Conservation (phyloP, 2,113 vertebrate genomes). For the Galbula dea region DNA sequence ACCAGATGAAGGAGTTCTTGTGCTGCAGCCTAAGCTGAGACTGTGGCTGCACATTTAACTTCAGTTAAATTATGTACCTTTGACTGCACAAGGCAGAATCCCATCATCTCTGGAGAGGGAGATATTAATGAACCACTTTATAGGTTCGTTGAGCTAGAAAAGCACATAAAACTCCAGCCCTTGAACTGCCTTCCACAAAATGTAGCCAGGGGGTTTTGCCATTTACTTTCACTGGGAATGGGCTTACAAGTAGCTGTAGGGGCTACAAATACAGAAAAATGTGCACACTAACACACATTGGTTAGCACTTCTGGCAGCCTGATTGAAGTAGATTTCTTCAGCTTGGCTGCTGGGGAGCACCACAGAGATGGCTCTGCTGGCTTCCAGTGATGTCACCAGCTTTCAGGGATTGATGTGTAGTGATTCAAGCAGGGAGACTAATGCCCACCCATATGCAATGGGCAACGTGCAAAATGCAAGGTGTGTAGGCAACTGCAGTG, state of each 20-base stretch:
- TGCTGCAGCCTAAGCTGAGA: neutral
- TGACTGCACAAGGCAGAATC: neutral
- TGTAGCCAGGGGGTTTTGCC: neutral
- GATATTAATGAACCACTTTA: neutral
- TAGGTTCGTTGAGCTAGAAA: neutral
- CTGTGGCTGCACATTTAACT: neutral
- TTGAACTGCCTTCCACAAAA: neutral
- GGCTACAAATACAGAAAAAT: neutral
- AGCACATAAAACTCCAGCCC: neutral
- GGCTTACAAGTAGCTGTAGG: neutral
- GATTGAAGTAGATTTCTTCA: neutral
- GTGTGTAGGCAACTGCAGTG: neutral
- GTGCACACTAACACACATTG: neutral
- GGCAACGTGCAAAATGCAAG: neutral
- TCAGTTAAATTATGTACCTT: neutral
- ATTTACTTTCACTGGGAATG: neutral
- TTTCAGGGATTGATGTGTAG: neutral
- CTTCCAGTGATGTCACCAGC: neutral
- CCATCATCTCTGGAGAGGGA: neutral
- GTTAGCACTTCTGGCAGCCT: neutral
- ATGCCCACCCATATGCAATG: neutral
- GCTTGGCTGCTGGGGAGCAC: neutral
- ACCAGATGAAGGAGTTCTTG: too few species aligned
- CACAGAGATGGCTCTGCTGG: neutral
- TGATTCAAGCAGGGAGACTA: neutral